A percentile compares a stretch with the other conserved stretches of the same genome.
These are phyloP conservation scores for Dasyprocta punctata DNA, from an alignment of 2,113 vertebrate genomes.

Conservation along the genomic window DNA sequence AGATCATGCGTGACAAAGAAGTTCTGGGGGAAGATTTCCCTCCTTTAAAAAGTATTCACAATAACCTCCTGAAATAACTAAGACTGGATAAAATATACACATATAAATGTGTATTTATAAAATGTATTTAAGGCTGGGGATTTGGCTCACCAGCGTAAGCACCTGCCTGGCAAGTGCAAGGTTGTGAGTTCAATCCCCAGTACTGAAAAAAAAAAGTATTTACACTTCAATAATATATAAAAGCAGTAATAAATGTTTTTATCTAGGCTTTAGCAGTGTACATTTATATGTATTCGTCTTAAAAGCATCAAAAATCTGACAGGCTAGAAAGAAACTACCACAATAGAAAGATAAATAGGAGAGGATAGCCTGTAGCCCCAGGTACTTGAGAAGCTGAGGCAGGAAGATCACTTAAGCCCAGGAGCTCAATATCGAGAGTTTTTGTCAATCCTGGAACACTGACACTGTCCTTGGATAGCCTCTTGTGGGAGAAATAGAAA, in stretches of 20 bases:
- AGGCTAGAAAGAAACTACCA: neutral
- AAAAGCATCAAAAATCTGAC: neutral
- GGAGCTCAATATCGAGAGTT: neutral
- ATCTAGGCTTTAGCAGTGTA: neutral
- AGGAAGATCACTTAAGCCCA: neutral
- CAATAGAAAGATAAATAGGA: neutral
- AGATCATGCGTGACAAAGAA: too few species aligned
- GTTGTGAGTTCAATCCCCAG: too few species aligned
- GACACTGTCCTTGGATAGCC: neutral
- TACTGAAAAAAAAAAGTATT: neutral
- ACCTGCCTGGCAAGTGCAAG: too few species aligned
- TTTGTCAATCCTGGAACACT: neutral
- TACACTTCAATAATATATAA: neutral
- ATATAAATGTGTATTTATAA: neutral
- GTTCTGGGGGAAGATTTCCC: too few species aligned
- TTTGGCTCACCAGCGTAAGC: too few species aligned
- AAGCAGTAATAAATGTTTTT: neutral
- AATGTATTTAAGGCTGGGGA: neutral
- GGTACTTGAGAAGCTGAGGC: neutral
- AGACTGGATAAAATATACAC: neutral
- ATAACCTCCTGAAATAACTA: too few species aligned
- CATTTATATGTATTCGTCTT: neutral
- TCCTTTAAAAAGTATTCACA: too few species aligned
- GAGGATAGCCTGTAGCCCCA: neutral
- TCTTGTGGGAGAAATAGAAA: neutral